Evolutionary conservation across 92 coral and sea anemone genomes (phyloP), one percentile per base, ranked within the genome.

Genomic region (Desmophyllum pertusum): DNA sequence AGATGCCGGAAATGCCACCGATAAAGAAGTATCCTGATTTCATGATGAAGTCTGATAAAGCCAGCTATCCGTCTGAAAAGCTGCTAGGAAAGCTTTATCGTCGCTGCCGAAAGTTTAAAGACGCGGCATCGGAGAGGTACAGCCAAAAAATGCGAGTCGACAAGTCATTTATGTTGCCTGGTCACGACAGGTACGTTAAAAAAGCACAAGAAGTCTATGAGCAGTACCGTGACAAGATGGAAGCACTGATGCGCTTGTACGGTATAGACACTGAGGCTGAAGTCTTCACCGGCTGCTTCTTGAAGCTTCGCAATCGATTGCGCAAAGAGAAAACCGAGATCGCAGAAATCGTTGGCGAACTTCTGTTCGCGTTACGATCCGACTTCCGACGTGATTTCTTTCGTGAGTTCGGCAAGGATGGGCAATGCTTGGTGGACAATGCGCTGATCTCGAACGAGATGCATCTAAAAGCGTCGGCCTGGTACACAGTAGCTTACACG

Each of bases 201-300:
- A 76, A 88, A 11, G 99, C 99, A 37, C 83, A 77, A 36, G 79
- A 77, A 23, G 35, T 81, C 39, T 96, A 94, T 85, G 72, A 63
- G n/a, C 85, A 92, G 84, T 96, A 96, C 89, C 80, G 92, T 19
- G 92, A 92, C 31, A 89, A 87, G 77, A 68, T 95, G 25, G 81
- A 81, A 7, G 87, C 89, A 42, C 63, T 94, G n/a, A 90, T 96
- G 95, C 81, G 85, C 53, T 61, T 95, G 76, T 96, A 96, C 76
- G 99, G 98, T 59, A 92, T 96, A 25, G 92, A 81, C 45, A 86
- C 92, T 14, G 99, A 96, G 79, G 97, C 97, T 17, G 98, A 96
- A 74, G 79, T 92, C 70, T 79, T 94, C 83, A 89, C 97, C 42
- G 98, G 99, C 1, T 96, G 97, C 72, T 96, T 92, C 79, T 86